Evolutionary conservation across 1,140 invertebrate species (phyloP).

Genomic region (Euura lappo): DNA sequence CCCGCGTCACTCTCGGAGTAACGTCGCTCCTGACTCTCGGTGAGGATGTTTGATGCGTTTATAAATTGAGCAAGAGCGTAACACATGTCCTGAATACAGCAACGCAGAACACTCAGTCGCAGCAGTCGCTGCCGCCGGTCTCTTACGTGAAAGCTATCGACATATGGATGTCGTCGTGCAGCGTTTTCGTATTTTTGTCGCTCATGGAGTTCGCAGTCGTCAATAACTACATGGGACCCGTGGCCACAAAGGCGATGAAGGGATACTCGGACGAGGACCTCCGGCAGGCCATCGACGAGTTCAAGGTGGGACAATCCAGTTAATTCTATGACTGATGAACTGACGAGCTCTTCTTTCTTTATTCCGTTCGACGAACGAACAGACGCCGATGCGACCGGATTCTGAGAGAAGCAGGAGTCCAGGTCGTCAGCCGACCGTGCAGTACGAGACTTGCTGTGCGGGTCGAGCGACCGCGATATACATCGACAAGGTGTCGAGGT

Average conservation of each 20-base stretch:
- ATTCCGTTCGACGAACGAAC: background rate
- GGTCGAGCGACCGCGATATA: constrained; percentile 83
- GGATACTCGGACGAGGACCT: constrained; percentile 89
- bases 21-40: constrained; percentile 83
- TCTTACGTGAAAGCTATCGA: constrained; percentile 93
- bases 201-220: constrained; percentile 92
- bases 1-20: constrained; percentile 80
- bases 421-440: constrained; percentile 53
- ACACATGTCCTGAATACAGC: constrained; percentile 61
- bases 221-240: constrained; percentile 89
- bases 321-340: constrained; percentile 11
- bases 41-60: constrained; percentile 45
- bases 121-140: constrained; percentile 87
- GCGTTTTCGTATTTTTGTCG: constrained; percentile 91
- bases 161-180: constrained; percentile 93
- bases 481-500: constrained; percentile 85
- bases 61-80: background rate
- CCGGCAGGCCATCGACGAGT: constrained; percentile 73
- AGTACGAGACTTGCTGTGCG: constrained; percentile 85
- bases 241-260: constrained; percentile 88
- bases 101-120: constrained; percentile 89
- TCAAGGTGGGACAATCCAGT: constrained; percentile 65
- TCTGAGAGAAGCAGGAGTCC: constrained; percentile 57
- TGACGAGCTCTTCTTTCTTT: no score
- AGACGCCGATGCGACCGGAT: constrained; percentile 60